Evolutionary conservation across 2,113 vertebrate genomes (phyloP), one percentile per base, ranked within the genome.

Genomic region (Philantomba maxwellii): DNA sequence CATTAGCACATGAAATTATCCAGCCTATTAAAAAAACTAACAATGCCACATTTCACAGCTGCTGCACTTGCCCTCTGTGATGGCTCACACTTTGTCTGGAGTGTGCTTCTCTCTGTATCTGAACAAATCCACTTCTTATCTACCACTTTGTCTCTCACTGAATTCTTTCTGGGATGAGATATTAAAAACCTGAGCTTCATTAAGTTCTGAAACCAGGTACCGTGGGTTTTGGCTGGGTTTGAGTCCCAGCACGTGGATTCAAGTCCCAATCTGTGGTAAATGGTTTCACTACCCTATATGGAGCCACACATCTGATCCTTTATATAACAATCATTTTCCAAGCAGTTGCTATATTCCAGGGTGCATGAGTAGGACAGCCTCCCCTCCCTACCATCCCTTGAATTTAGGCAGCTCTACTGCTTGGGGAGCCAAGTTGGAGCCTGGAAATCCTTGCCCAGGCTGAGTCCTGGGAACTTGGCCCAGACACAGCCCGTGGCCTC

Each of bases 31-130:
- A 70, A 36, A n/a, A 21, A 36, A 23, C 64, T 70, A 70, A 23
- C n/a, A 19, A 36, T 6, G 19, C n/a, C n/a, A 11, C n/a, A 39
- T 70, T 70, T 23, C 9, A 1, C 9, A 70, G 66, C 66, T 36
- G 66, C 19, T 11, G n/a, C 19, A 6, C n/a, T 36, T 0, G 2
- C n/a, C n/a, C n/a, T 36, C 66, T 12, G 19, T 23, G n/a, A 12
- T 12, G n/a, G 66, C 4, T 23, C 66, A 70, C 64, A 23, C n/a
- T 36, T 8, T 66, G 64, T 66, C 33, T 36, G 5, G 64, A 70
- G 19, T 70, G 64, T 36, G n/a, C 64, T 70, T 70, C 5, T 64
- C 62, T 70, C n/a, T 36, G 64, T 3, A 23, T 36, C 64, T 36
- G 64, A 70, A 70, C 5, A 36, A 70, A 36, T 23, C n/a, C n/a